Evolutionary conservation across 2,797 vertebrate genomes (phyloP).

Genomic region (Malurus leucopterus): DNA sequence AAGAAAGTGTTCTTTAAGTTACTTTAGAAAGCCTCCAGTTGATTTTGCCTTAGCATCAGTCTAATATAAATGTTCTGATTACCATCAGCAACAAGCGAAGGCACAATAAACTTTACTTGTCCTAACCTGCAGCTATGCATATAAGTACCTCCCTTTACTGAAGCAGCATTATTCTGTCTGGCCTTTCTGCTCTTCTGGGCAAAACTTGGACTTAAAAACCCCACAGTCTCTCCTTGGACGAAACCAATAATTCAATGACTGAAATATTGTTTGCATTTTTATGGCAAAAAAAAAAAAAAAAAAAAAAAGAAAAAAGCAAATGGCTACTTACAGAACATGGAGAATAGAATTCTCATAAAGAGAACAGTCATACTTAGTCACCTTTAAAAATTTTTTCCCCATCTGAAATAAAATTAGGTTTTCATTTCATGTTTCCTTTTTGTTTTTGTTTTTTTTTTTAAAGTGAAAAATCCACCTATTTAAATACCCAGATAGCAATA

Average conservation of each 20-base stretch:
- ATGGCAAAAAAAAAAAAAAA: neutral
- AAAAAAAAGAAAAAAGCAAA: neutral
- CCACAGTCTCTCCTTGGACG: neutral
- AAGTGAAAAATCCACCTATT: neutral
- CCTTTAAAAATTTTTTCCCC: neutral
- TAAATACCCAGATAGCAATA: neutral
- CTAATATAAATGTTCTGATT: conserved; percentile 23
- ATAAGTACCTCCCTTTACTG: neutral
- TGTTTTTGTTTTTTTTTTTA: neutral
- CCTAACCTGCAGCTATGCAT: conserved; percentile 37
- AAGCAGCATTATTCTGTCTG: conserved; percentile 1
- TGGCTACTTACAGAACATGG: neutral
- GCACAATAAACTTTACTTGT: conserved; percentile 43
- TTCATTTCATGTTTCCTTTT: neutral
- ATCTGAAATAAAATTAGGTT: neutral
- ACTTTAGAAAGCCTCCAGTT: neutral
- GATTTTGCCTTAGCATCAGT: conserved; percentile 8
- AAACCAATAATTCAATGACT: neutral
- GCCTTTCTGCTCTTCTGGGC: neutral
- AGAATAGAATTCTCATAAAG: neutral
- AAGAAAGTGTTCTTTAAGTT: neutral
- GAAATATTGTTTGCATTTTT: neutral
- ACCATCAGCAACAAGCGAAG: conserved; percentile 24
- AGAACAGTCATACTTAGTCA: neutral
- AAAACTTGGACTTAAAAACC: neutral